Evolutionary conservation across 2,888 invertebrate genomes (phyloP).

Genomic region (Epicampocera succincta): DNA sequence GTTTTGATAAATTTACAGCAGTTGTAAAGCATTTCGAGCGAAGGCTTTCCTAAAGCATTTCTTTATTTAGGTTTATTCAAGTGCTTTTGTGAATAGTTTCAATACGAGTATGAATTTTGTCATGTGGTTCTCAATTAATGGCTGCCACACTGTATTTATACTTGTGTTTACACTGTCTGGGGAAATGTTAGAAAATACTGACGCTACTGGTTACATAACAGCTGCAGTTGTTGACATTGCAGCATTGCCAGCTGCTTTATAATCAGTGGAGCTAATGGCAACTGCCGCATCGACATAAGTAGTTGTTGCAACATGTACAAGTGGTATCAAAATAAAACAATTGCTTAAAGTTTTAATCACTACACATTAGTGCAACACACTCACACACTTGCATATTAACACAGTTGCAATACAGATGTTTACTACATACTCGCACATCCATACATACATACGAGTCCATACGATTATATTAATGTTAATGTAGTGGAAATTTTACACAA

Average conservation of each 20-base stretch:
- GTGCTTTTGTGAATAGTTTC: no score
- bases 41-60: neutral
- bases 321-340: conserved; percentile 50
- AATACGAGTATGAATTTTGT: no score
- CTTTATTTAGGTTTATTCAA: no score
- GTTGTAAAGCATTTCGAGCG: no score
- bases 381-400: neutral
- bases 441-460: no score
- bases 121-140: no score
- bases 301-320: conserved; percentile 15
- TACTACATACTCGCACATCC: neutral
- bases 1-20: neutral
- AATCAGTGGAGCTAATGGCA: conserved; percentile 21
- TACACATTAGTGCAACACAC: conserved; percentile 7
- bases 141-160: conserved; percentile 20
- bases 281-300: conserved; percentile 1
- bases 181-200: conserved; percentile 53
- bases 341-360: conserved; percentile 54
- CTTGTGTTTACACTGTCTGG: conserved; percentile 49
- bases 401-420: conserved; percentile 1
- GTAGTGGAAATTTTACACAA: conserved; percentile 49
- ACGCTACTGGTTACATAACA: conserved; percentile 20
- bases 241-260: conserved; percentile 44
- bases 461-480: conserved; percentile 26
- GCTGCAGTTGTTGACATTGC: conserved; percentile 57